phyloP scores from a whole-genome alignment of 2,888 invertebrate species.

The Philereme transversata region DNA sequence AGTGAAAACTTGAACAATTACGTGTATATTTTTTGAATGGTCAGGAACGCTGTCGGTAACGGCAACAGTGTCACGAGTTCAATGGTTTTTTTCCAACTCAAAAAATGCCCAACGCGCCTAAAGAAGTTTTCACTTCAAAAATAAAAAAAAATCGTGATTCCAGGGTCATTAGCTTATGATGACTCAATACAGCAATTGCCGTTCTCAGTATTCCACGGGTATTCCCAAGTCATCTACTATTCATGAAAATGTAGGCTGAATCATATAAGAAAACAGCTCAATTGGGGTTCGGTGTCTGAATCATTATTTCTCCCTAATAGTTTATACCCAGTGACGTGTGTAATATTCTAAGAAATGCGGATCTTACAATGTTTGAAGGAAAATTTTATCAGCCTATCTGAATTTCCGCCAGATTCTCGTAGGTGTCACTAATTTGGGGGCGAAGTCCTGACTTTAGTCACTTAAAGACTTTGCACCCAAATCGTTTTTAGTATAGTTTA shows the following conservation, averaged over 20 bases:
- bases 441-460: constrained; percentile 20
- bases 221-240: constrained; percentile 47
- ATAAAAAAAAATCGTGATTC: too few relatives aligned
- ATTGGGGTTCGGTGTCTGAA: constrained; percentile 48
- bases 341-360: constrained; percentile 46
- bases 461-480: too few relatives aligned
- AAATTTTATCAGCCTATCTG: constrained; percentile 15
- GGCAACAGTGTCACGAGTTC: too few relatives aligned
- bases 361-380: constrained; percentile 29
- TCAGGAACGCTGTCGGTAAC: too few relatives aligned
- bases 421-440: neutral
- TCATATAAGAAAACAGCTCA: constrained; percentile 54
- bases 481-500: neutral
- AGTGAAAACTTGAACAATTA: too few relatives aligned
- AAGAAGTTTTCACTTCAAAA: too few relatives aligned
- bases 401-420: neutral
- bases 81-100: too few relatives aligned
- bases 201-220: constrained; percentile 43
- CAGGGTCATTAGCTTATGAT: neutral
- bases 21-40: too few relatives aligned
- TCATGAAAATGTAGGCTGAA: constrained; percentile 48
- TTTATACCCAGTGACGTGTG: constrained; percentile 49
- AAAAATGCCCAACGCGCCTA: too few relatives aligned
- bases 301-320: constrained; percentile 50
- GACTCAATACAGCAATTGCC: constrained; percentile 18